phyloP scores from a whole-genome alignment of 2,797 vertebrate genomes.

The Somateria mollissima region DNA sequence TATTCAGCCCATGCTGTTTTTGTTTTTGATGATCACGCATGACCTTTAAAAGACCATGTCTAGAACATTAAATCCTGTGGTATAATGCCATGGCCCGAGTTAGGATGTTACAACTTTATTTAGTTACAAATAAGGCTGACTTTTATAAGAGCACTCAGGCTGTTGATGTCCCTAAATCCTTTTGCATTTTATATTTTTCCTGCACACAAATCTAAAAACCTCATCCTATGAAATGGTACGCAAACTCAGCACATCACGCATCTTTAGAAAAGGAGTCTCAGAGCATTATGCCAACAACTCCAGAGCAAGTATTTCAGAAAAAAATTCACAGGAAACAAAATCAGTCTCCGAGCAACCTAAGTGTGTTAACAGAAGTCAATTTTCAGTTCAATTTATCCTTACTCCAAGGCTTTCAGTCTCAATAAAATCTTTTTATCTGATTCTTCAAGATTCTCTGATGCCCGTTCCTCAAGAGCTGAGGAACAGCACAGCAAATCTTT shows the following conservation, averaged over 20 bases:
- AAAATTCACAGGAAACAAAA: background rate
- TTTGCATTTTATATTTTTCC: background rate
- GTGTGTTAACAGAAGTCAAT: background rate
- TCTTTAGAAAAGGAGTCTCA: background rate
- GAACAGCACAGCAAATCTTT: background rate
- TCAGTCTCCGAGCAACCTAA: background rate
- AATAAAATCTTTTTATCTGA: background rate
- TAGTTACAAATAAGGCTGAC: background rate
- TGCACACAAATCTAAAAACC: background rate
- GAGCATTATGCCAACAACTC: background rate
- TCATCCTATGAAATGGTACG: background rate
- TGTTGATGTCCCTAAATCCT: background rate
- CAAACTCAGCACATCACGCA: background rate
- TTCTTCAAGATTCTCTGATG: background rate
- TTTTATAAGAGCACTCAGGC: background rate
- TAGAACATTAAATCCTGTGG: background rate
- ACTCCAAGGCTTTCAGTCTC: background rate
- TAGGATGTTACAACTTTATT: background rate
- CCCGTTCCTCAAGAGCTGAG: background rate
- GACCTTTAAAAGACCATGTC: background rate
- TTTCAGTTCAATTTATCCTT: background rate
- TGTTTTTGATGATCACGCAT: fast-evolving
- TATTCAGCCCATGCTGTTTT: background rate
- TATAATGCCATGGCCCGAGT: background rate
- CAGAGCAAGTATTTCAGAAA: background rate